Base-by-base conservation (phyloP, 2,113 vertebrate species). In the Otus sunia region DNA sequence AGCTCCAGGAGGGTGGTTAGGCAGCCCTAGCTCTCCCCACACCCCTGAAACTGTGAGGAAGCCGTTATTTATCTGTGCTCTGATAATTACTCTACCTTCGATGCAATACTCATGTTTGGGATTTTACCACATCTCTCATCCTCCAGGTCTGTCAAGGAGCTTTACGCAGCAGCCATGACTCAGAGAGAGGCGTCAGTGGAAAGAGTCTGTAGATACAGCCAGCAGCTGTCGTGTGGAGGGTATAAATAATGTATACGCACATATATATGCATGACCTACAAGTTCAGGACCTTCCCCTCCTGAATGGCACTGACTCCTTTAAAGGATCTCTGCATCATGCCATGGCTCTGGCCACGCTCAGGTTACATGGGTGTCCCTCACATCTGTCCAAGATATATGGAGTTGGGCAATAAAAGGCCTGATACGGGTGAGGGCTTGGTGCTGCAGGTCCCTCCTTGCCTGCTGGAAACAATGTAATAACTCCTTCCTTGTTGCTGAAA, bases 91-190 rank as follows among this genome's bases (percentile, higher is more conserved):
- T 56, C 52, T 71, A 59, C 66, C 82, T 74, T 91, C 90, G 95
- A 94, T 90, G 93, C 74, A 69, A 75, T 80, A 75, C 92, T 90
- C 37, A 5, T 94, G 91, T 84, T 91, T 60, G 87, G 82, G 95
- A 79, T 96, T 96, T 94, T 87, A 95, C 88, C 95, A 89, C 26
- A 3, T 81, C 89, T 92, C 77, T 88, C 74, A 93, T 91, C 64
- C 92, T 86, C 75, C 95, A 77, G 92, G 91, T 86, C 93, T 97
- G 68, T 77, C 79, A 86, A 67, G 72, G 88, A 93, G 68, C 59
- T 93, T 84, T 87, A 80, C 1, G 1, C 85, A 95, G 1, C 85
- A 95, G 78, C 67, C 49, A 1, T 96, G 95, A 94, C 82, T 97
- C 95, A 97, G 94, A 94, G 17, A 79, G 75, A 86, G 62, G 81